These are phyloP conservation scores for Bellardia bayeri DNA, from an alignment of 2,888 invertebrate genomes.

Conservation along the genomic window DNA sequence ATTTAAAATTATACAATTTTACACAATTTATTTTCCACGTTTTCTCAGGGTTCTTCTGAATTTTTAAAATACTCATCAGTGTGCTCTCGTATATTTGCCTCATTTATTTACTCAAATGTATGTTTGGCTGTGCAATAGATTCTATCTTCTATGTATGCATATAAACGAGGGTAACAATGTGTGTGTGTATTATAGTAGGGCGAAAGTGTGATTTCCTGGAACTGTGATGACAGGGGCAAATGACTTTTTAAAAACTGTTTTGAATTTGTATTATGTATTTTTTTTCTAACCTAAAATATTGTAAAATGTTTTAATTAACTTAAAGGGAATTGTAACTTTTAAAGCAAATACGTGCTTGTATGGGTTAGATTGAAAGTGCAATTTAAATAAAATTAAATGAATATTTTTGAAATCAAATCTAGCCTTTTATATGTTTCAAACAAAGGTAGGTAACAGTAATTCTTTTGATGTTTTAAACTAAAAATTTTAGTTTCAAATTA, in stretches of 20 bases:
- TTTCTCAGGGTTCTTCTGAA: too few species aligned
- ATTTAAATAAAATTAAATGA: constrained; percentile 17
- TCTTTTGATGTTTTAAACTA: not conserved
- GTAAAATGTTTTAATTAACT: constrained; percentile 68
- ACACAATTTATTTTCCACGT: too few species aligned
- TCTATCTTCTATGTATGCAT: not conserved
- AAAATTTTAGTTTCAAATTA: not conserved
- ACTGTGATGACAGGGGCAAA: constrained; percentile 71
- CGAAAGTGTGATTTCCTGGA: constrained; percentile 65
- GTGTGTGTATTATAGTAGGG: constrained; percentile 20
- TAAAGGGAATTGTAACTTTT: constrained; percentile 46
- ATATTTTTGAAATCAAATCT: constrained; percentile 16
- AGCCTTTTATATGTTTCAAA: not conserved
- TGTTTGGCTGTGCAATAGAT: constrained; percentile 1
- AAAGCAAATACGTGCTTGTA: not conserved
- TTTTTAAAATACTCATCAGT: not conserved
- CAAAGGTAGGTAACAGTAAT: not conserved
- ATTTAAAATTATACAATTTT: too few species aligned
- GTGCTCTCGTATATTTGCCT: not conserved
- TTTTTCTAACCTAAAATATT: constrained; percentile 29
- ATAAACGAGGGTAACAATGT: not conserved
- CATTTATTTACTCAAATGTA: not conserved
- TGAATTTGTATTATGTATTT: constrained; percentile 62
- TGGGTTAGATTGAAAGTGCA: constrained; percentile 6
- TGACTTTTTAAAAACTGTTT: constrained; percentile 73